Percentiles rank a stretch among this genome's conserved stretches.
phyloP scores from a whole-genome alignment of 2,113 vertebrate genomes.

The Parus major region DNA sequence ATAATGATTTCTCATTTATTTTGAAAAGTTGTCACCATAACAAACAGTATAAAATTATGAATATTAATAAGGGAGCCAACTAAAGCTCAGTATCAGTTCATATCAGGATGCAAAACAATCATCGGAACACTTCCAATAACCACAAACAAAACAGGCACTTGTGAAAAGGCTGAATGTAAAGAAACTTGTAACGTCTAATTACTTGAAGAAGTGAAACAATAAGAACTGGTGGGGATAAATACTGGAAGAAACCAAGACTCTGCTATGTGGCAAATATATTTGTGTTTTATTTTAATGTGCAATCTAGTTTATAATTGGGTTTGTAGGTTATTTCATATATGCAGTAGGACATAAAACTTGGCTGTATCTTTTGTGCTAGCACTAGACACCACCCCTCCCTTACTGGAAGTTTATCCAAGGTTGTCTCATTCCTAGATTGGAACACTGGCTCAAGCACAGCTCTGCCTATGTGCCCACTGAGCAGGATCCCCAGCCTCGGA shows the following conservation, averaged over 20 bases:
- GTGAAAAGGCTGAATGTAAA: background rate
- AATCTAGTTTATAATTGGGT: background rate
- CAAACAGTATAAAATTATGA: background rate
- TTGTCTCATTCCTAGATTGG: background rate
- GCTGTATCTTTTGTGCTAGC: background rate
- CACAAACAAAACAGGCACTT: background rate
- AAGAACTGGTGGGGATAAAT: background rate
- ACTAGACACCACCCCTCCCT: background rate
- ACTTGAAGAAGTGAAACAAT: fast-evolving
- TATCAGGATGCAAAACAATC: background rate
- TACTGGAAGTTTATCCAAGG: background rate
- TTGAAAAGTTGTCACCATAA: background rate
- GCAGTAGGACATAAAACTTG: background rate
- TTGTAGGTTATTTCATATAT: background rate
- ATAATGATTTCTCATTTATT: background rate
- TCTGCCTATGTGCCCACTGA: background rate
- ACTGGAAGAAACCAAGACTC: background rate
- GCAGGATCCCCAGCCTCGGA: background rate
- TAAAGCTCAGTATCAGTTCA: background rate
- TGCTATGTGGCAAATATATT: background rate
- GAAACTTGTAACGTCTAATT: background rate
- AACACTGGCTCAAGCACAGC: background rate
- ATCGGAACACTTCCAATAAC: background rate
- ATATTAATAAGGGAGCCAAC: background rate
- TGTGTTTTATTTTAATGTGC: background rate